Evolutionary conservation across 23 tunicate species (phyloP), one percentile per base, ranked within the genome.

Genomic region (Botrylloides violaceus): DNA sequence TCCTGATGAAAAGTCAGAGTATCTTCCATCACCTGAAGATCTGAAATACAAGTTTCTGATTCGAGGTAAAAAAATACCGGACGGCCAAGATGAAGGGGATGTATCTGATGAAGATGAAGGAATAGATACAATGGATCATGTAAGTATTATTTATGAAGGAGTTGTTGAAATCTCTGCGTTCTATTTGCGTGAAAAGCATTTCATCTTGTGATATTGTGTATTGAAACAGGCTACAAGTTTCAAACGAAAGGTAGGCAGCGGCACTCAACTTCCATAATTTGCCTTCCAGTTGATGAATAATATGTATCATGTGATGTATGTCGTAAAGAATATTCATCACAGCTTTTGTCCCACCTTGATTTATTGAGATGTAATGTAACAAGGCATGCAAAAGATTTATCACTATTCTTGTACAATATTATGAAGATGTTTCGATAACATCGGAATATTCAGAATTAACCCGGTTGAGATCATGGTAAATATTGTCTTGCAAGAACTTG

Each of bases 41-140:
- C 80, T 94, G 56, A 81, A 73, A 49, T 31, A 77, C 49, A 43
- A 48, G 32, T 65, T 94, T 71, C 63, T 94, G 34, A 83, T 94
- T 58, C 78, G 84, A 34, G 64, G 71, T 18, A 72, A 74, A 33
- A 79, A 90, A 71, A 64, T 90, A 4, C 85, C 84, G 0, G 61
- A 61, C 15, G 82, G 79, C 29, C 83, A 61, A 60, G 89, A 83
- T 34, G 81, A 61, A 4, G 96, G 96, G 25, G 73, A 78, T 28
- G 96, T 89, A 50, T 65, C 35, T 21, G 96, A 71, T 7, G 96
- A 89, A 4, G 96, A 89, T 37, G 96, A 89, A 65, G 96, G 96
- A 6, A 47, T 36, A 32, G 89, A 82, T 34, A 73, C 72, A 26
- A 75, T 72, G 20, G 77, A 78, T 4, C 58, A 78, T 71, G 87